Conservation (phyloP, 2,113 vertebrate genomes). For the Sylvilagus bachmani region DNA sequence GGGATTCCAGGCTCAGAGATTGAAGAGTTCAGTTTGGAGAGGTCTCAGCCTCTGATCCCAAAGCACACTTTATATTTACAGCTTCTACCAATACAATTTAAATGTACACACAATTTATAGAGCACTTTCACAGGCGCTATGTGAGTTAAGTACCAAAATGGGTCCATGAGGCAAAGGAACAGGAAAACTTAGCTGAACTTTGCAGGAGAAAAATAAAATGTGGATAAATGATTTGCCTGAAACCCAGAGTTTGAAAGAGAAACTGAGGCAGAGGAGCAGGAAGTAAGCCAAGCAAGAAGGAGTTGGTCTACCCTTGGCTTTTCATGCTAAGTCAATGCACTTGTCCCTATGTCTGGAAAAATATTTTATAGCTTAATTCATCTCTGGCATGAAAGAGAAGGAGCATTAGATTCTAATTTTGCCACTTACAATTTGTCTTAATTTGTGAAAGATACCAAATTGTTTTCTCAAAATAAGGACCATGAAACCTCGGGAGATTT, state of each 20-base stretch:
- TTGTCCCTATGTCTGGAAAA: background rate
- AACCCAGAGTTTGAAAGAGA: background rate
- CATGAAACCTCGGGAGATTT: background rate
- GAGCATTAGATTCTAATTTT: background rate
- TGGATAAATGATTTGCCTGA: background rate
- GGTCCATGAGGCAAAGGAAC: background rate
- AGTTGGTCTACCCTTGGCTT: background rate
- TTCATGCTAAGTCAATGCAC: background rate
- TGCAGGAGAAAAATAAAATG: background rate
- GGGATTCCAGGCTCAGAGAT: background rate
- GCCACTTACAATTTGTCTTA: background rate
- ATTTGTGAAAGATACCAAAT: background rate
- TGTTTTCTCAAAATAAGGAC: slow-evolving; percentile 6
- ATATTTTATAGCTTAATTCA: background rate
- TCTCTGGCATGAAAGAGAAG: background rate
- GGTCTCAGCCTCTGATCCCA: background rate
- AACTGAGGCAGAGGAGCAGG: background rate
- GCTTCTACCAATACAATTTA: background rate
- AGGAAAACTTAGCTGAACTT: background rate
- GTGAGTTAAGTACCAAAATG: background rate
- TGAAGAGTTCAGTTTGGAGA: background rate
- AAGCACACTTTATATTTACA: background rate
- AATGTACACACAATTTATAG: background rate
- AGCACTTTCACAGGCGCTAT: background rate
- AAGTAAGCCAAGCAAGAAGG: background rate